Evolutionary conservation across 1,140 invertebrate genomes (phyloP).

Genomic region (Diprion similis): DNA sequence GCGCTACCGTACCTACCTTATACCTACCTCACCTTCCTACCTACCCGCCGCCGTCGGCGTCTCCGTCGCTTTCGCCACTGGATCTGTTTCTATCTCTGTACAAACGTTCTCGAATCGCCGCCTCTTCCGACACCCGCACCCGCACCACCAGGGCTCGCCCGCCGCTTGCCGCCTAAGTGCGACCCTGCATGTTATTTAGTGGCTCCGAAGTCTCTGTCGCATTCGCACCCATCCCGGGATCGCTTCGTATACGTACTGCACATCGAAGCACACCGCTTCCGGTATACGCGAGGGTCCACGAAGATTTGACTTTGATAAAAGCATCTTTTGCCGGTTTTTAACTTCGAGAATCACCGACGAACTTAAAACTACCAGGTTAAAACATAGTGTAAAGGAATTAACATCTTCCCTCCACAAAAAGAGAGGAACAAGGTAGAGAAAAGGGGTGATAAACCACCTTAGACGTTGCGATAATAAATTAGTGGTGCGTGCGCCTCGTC

Average conservation of each 20-base stretch:
- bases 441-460: neutral
- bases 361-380: no score
- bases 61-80: constrained; percentile 11
- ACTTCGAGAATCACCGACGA: no score
- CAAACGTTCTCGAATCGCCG: constrained; percentile 1
- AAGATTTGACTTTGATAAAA: neutral
- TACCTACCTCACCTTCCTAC: no score
- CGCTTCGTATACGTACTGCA: no score
- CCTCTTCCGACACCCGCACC: constrained; percentile 20
- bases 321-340: no score
- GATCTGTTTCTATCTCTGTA: neutral
- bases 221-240: neutral
- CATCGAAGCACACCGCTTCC: neutral
- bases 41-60: constrained; percentile 20
- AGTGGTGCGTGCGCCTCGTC: constrained; percentile 14
- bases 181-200: constrained; percentile 13
- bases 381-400: no score
- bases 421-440: no score
- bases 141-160: neutral
- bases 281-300: neutral
- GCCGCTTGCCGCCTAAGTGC: neutral
- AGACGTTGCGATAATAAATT: constrained; percentile 17
- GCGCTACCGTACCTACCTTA: neutral
- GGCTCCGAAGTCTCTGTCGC: neutral
- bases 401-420: no score